Conservation (phyloP, 2,888 invertebrate genomes). For the Cryptus viduatorius region DNA sequence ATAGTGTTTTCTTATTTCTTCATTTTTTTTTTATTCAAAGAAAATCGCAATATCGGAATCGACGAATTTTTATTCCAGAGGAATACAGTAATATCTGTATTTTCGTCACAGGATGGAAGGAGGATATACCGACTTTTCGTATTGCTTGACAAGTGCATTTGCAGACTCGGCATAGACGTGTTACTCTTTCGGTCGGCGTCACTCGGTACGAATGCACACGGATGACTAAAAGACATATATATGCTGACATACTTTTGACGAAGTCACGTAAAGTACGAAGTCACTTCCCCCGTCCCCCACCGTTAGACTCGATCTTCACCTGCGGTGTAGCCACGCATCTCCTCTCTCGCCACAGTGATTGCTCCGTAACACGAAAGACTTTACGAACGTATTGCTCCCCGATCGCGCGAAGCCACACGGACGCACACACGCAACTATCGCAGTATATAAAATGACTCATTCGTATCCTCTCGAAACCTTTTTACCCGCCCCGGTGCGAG, state of each 20-base stretch:
- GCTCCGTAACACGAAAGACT: conserved; percentile 4
- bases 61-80: not conserved
- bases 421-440: not conserved
- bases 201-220: conserved; percentile 51
- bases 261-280: conserved; percentile 69
- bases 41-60: not conserved
- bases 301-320: conserved; percentile 32
- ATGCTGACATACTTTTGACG: conserved; percentile 62
- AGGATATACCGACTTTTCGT: conserved; percentile 9
- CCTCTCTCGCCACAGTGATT: conserved; percentile 3
- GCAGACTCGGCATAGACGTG: conserved; percentile 64
- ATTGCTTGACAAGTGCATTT: conserved; percentile 71
- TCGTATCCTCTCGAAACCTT: not conserved
- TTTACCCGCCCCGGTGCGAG: not conserved
- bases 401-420: not conserved
- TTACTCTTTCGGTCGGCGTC: conserved; percentile 42
- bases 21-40: not conserved
- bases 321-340: conserved; percentile 48
- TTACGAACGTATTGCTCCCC: not conserved
- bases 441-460: not conserved
- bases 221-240: conserved; percentile 60
- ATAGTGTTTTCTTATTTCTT: too few relatives aligned
- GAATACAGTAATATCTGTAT: not conserved
- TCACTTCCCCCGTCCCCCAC: conserved; percentile 42
- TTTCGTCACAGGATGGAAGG: conserved; percentile 64